phyloP scores from a whole-genome alignment of 92 coral and sea anemone species.

The Palythoa heliodiscus region DNA sequence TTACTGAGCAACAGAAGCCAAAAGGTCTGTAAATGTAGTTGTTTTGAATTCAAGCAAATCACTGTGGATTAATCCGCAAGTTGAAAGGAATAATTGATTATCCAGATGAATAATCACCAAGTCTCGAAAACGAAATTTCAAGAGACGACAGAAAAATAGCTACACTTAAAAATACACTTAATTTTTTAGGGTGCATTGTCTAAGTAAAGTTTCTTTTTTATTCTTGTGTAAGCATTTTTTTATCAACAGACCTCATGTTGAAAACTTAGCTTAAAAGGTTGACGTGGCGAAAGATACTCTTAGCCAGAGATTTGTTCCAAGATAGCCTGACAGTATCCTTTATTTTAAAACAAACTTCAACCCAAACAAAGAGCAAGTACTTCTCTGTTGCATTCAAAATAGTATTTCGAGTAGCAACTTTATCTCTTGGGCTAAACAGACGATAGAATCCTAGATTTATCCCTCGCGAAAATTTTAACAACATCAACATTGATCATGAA shows the following conservation, averaged over 20 bases:
- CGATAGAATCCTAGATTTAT: background rate
- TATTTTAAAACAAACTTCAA: constrained; percentile 43
- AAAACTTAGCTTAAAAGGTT: background rate
- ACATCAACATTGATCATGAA: constrained; percentile 20
- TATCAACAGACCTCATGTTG: constrained; percentile 10
- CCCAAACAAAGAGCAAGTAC: constrained; percentile 44
- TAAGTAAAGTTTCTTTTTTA: background rate
- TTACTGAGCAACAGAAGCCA: background rate
- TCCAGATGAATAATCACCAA: constrained; percentile 23
- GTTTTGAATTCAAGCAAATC: constrained; percentile 9
- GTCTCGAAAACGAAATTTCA: constrained; percentile 24
- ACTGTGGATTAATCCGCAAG: constrained; percentile 14
- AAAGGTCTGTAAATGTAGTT: constrained; percentile 42
- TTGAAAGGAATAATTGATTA: constrained; percentile 17
- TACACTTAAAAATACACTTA: constrained; percentile 1
- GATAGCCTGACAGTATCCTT: constrained; percentile 22
- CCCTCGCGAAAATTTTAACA: background rate
- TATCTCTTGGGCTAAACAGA: constrained; percentile 12
- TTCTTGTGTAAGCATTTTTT: background rate
- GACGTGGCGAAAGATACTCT: constrained; percentile 21
- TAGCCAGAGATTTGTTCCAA: background rate
- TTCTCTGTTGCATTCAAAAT: background rate
- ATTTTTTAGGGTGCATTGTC: background rate
- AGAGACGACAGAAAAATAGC: constrained; percentile 8
- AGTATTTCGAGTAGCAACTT: background rate